These are phyloP conservation scores for Alexandromys fortis DNA, from an alignment of 2,113 vertebrate species.

Conservation along the genomic window DNA sequence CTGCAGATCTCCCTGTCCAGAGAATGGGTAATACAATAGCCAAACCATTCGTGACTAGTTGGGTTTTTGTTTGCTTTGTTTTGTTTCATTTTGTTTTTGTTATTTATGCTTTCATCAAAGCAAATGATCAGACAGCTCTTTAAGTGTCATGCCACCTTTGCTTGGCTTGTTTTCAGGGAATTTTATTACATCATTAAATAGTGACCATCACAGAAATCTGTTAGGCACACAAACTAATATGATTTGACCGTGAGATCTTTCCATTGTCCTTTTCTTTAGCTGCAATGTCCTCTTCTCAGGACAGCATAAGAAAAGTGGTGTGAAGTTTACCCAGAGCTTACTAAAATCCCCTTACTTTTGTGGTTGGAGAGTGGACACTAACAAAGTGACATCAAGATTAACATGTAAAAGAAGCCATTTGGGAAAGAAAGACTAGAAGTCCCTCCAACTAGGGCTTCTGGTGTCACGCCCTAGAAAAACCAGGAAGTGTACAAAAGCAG, in stretches of 20 bases:
- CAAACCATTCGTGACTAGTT: not conserved
- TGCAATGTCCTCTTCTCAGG: accelerated
- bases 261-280: not conserved
- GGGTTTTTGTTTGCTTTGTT: not conserved
- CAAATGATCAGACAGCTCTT: not conserved
- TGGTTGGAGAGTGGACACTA: too few species aligned
- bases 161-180: not conserved
- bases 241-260: not conserved
- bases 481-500: too few species aligned
- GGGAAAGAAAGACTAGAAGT: not conserved
- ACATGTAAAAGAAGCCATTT: not conserved
- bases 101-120: not conserved
- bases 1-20: not conserved
- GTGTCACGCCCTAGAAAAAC: not conserved
- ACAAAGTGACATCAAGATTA: not conserved
- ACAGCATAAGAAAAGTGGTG: not conserved
- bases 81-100: not conserved
- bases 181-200: not conserved
- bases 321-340: not conserved
- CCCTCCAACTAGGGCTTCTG: not conserved
- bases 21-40: not conserved
- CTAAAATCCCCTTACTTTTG: not conserved
- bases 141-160: not conserved
- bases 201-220: not conserved
- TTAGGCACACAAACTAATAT: not conserved